Percentiles rank a stretch among this genome's conserved stretches.
Evolutionary conservation across 2,113 vertebrate genomes (phyloP).

Genomic region (Sclerurus mexicanus): DNA sequence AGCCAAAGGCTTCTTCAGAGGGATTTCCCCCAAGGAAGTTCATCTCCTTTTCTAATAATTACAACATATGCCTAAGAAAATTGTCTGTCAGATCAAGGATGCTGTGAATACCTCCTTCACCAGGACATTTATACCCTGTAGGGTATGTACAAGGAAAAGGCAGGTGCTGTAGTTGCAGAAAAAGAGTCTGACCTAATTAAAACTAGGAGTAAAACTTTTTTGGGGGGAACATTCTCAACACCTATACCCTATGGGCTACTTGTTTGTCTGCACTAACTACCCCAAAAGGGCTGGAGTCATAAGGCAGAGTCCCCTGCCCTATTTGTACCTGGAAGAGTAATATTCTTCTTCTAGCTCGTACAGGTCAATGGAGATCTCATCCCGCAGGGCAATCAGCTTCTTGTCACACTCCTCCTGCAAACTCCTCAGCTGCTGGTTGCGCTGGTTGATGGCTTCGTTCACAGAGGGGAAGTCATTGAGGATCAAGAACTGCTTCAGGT

Average conservation of each 20-base stretch:
- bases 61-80: neutral
- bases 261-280: neutral
- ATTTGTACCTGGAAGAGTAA: slow-evolving; percentile 99
- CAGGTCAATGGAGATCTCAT: slow-evolving; percentile 97
- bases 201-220: neutral
- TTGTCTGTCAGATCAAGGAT: neutral
- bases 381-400: slow-evolving; percentile 89
- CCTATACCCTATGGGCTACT: neutral
- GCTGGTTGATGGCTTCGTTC: slow-evolving; percentile 93
- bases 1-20: neutral
- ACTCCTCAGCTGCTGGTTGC: slow-evolving; percentile 89
- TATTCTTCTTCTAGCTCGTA: slow-evolving; percentile 99
- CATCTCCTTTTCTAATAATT: neutral
- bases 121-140: neutral
- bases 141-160: neutral
- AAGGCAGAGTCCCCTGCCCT: slow-evolving; percentile 68
- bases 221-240: neutral
- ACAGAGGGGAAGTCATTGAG: slow-evolving; percentile 97
- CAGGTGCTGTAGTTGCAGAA: neutral
- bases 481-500: slow-evolving; percentile 97
- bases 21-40: neutral
- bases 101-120: neutral
- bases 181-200: neutral
- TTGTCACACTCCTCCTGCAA: slow-evolving; percentile 97
- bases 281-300: neutral